A percentile compares a stretch with the other conserved stretches of the same genome.
Conservation (phyloP, 2,888 invertebrate species). For the Synergus gifuensis region DNA sequence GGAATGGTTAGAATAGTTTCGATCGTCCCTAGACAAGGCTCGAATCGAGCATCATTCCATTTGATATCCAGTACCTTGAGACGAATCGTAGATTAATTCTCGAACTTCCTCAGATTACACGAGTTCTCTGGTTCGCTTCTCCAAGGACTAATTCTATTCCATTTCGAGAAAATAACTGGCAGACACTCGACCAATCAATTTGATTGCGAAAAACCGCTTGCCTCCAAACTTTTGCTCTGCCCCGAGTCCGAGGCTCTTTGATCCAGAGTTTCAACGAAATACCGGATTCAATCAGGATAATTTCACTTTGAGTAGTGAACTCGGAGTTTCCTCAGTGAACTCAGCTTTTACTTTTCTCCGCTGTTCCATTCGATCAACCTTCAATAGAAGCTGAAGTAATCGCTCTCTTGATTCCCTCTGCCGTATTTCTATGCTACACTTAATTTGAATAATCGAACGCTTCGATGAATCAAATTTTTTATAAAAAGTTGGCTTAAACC, state of each 20-base stretch:
- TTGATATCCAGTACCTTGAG: background rate
- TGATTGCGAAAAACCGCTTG: conserved; percentile 25
- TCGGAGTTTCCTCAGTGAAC: background rate
- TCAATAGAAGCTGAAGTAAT: conserved; percentile 28
- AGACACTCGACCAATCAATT: conserved; percentile 1
- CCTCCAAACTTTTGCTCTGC: conserved; percentile 1
- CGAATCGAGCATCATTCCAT: background rate
- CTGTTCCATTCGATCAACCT: conserved; percentile 28
- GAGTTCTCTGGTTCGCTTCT: background rate
- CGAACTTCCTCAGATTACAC: background rate
- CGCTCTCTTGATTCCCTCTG: conserved; percentile 28
- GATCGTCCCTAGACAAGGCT: background rate
- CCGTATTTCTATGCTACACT: conserved; percentile 11
- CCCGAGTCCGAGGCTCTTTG: background rate
- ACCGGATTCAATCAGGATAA: conserved; percentile 27
- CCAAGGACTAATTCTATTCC: background rate
- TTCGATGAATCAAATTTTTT: background rate
- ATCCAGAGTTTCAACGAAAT: background rate
- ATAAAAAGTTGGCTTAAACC: background rate
- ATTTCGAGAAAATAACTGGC: background rate
- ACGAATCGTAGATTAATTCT: conserved; percentile 10
- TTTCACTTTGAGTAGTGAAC: conserved; percentile 31
- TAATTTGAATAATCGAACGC: conserved; percentile 27
- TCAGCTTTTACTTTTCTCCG: conserved; percentile 37
- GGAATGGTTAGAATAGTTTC: background rate